Conservation (phyloP, 2,113 vertebrate genomes). For the Tenebrosternarchus preto region DNA sequence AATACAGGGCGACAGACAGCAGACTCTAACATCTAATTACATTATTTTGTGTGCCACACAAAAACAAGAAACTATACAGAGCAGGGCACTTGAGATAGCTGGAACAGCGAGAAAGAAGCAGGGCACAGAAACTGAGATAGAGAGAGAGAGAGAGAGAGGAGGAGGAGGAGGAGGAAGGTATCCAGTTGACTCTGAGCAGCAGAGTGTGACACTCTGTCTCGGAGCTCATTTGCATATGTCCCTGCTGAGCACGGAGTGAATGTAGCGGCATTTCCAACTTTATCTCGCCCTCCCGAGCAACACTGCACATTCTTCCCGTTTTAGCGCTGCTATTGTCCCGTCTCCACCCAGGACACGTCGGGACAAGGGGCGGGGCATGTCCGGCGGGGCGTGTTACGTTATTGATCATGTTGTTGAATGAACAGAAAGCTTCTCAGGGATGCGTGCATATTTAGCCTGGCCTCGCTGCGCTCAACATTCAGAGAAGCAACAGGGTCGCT, state of each 20-base stretch:
- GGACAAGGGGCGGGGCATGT: slow-evolving; percentile 11
- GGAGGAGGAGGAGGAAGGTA: not conserved
- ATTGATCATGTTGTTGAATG: slow-evolving; percentile 26
- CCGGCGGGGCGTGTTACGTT: not conserved
- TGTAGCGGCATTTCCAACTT: slow-evolving; percentile 18
- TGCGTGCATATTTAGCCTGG: not conserved
- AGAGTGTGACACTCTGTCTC: slow-evolving; percentile 48
- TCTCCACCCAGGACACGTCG: not conserved
- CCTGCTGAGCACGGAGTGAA: slow-evolving; percentile 37
- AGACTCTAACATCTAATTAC: slow-evolving; percentile 44
- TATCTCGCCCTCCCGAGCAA: slow-evolving; percentile 12
- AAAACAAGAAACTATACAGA: slow-evolving; percentile 29
- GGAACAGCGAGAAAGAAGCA: not conserved
- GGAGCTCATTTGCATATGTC: slow-evolving; percentile 54
- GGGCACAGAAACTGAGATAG: not conserved
- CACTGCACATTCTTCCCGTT: not conserved
- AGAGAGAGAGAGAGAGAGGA: not conserved
- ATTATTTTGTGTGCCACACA: slow-evolving; percentile 45
- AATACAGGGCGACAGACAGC: slow-evolving; percentile 16
- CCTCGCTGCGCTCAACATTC: not conserved
- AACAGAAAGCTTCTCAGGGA: not conserved
- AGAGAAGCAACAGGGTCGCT: not conserved
- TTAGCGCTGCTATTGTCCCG: slow-evolving; percentile 5
- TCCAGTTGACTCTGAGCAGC: slow-evolving; percentile 60
- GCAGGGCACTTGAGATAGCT: slow-evolving; percentile 49